Base-by-base conservation (phyloP, 2,888 invertebrate species). In the Agrochola lychnidis region DNA sequence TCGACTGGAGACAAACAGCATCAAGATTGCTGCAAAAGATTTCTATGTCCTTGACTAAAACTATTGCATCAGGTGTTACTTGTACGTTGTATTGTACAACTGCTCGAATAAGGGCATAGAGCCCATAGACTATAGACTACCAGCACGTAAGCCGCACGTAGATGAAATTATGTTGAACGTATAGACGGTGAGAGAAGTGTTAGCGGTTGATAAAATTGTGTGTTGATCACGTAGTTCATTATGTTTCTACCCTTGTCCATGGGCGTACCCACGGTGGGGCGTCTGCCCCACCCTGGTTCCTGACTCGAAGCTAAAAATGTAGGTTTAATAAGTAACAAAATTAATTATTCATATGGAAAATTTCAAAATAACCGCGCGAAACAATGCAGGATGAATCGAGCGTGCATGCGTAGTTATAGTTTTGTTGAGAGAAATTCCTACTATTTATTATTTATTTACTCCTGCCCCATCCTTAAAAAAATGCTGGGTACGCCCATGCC, bases 21-120 rank as follows among this genome's bases (percentile, higher is more conserved):
- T 57, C 64, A 71, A 73, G 77, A 83, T 80, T 70, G 80, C 73
- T 66, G 63, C 42, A 74, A 51, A 78, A 79, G 89, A 84, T 91
- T 91, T 90, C 90, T 89, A 89, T 87, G 88, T 83, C 90, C 91
- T 89, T 90, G 89, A 81, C 53, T 66, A 66, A 79, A 30, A 59
- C 36, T 89, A 88, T 88, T 89, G 84, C 88, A 79, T 83, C 79
- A 84, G 71, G 22, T 1, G 25, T 59, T 79, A 51, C 45, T 68
- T 40, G 80, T 79, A 64, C 78, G 51, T 70, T 19, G 69, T 76
- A 25, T 75, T 79, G 86, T 86, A 79, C 86, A 67, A 82, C 69
- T 64, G 45, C 61, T 73, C 63, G 70, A 68, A 75, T 78, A 82
- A 87, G 84, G 89, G 81, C 83, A 77, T 51, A 76, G 69, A 84